Conservation (phyloP, 2,113 vertebrate genomes). For the Cavia aperea region DNA sequence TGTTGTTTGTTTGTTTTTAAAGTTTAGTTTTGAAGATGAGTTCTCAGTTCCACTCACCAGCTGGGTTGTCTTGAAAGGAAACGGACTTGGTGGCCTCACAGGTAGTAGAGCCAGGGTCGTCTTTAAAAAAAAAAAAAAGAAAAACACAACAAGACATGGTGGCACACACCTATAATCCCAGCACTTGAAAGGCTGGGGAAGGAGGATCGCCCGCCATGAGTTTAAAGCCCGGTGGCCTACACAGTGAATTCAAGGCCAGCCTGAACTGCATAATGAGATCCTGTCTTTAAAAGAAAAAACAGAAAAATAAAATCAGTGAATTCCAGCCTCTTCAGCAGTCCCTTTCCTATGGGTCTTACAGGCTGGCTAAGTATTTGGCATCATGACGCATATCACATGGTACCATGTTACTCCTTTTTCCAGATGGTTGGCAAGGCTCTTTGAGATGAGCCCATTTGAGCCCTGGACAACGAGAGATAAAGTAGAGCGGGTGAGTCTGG, state of each 20-base stretch:
- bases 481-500: conserved; percentile 85
- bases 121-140: background rate
- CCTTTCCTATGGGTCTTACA: background rate
- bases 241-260: background rate
- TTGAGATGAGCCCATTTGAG: conserved; percentile 87
- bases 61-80: background rate
- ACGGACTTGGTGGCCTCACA: background rate
- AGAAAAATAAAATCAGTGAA: background rate
- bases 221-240: background rate
- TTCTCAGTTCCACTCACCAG: background rate
- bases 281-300: background rate
- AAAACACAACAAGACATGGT: background rate
- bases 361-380: background rate
- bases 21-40: background rate
- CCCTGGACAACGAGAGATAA: conserved; percentile 91
- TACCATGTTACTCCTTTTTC: conserved; percentile 33
- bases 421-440: conserved; percentile 82
- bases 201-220: background rate
- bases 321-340: background rate
- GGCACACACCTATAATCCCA: background rate
- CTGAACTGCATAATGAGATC: background rate
- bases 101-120: background rate
- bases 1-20: background rate
- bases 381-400: background rate
- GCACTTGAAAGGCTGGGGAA: background rate